Base-by-base conservation (phyloP, 2,797 vertebrate genomes). In the Sebastes hopkinsi region DNA sequence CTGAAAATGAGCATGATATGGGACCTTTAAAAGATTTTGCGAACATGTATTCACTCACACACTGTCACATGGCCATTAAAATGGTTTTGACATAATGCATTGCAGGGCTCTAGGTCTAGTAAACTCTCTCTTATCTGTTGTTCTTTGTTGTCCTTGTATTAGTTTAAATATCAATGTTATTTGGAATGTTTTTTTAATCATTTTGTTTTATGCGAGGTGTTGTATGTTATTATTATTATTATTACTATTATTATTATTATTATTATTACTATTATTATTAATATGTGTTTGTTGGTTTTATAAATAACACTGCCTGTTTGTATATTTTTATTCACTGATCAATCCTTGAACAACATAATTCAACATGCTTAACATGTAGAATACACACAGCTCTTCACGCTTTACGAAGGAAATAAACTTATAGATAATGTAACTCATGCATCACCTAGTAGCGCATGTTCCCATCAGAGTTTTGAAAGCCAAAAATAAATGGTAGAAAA, bases 401-500 rank as follows among this genome's bases (percentile, higher is more conserved):
- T 42, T 16, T 58, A 54, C 29, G 3, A 23, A 56, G 27, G 60
- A 12, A 72, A 60, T 32, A 18, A 34, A 12, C 8, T 34, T 22
- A 12, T 9, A 11, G 27, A 34, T 42, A 54, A 67, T 59, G 10
- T 65, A 67, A 29, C 14, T 58, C 59, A 23, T n/a, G 23, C 23
- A 59, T 34, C 36, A 29, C 14, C 22, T 29, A 38, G 9, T 5
- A 4, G 34, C 23, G 50, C 27, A 7, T 58, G 22, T 38, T 74
- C 14, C 68, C 54, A 46, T 77, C 23, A 20, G 13, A 62, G 27
- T 67, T 74, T 25, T 72, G 25, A 75, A 80, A 74, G 34, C 16
- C 16, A 71, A 80, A 83, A 81, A 80, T 68, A 79, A 83, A 83
- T 74, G 52, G 61, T n/a, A 30, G 68, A 54, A 83, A 67, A 67